Percentiles rank a stretch among this genome's conserved stretches.
Evolutionary conservation across 2,797 vertebrate genomes (phyloP).

Genomic region (Xenentodon cancila): DNA sequence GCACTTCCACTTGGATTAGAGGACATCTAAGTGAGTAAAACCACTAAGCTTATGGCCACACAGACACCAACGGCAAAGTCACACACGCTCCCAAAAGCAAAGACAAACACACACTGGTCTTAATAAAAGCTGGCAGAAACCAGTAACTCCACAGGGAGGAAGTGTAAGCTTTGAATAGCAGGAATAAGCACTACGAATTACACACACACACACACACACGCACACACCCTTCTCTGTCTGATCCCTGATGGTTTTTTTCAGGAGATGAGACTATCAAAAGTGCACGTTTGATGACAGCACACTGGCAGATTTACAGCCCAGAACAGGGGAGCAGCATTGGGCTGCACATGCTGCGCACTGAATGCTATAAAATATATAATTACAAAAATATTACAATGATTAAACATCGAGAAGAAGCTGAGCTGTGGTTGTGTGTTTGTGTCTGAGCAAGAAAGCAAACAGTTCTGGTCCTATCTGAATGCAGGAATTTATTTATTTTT

Average conservation of each 20-base stretch:
- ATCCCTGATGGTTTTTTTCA: constrained; percentile 39
- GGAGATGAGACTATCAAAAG: constrained; percentile 49
- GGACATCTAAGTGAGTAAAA: constrained; percentile 38
- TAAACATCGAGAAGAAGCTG: constrained; percentile 3
- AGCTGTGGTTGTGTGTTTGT: not conserved
- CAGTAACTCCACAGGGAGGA: constrained; percentile 39
- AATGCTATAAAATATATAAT: constrained; percentile 9
- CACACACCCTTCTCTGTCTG: constrained; percentile 20
- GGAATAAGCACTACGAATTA: constrained; percentile 64
- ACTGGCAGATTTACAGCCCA: constrained; percentile 48
- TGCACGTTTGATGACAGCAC: constrained; percentile 44
- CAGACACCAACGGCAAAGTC: not conserved
- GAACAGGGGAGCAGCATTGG: constrained; percentile 42
- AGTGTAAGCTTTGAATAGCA: constrained; percentile 47
- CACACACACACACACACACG: constrained; percentile 19
- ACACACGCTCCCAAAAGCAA: constrained; percentile 16
- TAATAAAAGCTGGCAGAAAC: constrained; percentile 44
- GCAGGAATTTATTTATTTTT: too few relatives aligned
- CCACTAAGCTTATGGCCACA: constrained; percentile 43
- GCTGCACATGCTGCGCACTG: constrained; percentile 20
- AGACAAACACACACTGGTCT: constrained; percentile 45
- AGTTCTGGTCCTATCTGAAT: too few relatives aligned
- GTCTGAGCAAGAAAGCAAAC: not conserved
- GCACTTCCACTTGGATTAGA: constrained; percentile 49
- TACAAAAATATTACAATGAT: not conserved